Base-by-base conservation (phyloP, 2,113 vertebrate species). In the Trogon melanurus region DNA sequence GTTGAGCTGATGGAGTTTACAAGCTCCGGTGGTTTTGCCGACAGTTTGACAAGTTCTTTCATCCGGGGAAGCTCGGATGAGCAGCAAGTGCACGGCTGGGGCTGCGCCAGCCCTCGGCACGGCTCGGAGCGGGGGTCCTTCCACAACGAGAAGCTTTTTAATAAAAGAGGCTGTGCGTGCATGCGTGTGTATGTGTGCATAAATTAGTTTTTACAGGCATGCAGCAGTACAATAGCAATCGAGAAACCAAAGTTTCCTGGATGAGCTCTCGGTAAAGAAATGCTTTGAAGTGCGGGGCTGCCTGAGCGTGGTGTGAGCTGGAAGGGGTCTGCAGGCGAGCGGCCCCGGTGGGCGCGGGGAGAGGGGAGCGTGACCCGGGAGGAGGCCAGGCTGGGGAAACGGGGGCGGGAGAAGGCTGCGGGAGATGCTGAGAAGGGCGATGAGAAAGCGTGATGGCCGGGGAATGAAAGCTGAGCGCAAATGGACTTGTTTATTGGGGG, bases 311-410 rank as follows among this genome's bases (percentile, higher is more conserved):
- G 78, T 36, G 70, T 14, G 81, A 85, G 61, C 92, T 70, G 56
- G 1, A 1, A 66, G 84, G 85, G 36, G 34, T 10, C 34, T 81
- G 85, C 0, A 23, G 73, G 72, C 29, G 61, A 88, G 78, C 73
- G 30, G 61, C 34, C 36, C 57, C 56, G 2, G 12, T 30, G 18
- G 50, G 47, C 5, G 11, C 0, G 0, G 57, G 57, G 50, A 89
- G 11, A 0, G 0, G 57, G 57, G 50, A 89, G 15, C 0, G 0
- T 9, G 85, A 69, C 29, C 50, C 13, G 47, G 81, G 69, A 44
- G 13, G 88, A 32, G 58, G n/a, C 66, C 58, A 47, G 66, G 82
- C 70, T 53, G 67, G 66, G 38, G 65, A 56, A 21, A 60, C 32
- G 3, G 50, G 60, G 61, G 16, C 1, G 5, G 36, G 48, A 70